Evolutionary conservation across 2,797 vertebrate species (phyloP), one percentile per base, ranked within the genome.

Genomic region (Adelosebastes latens): DNA sequence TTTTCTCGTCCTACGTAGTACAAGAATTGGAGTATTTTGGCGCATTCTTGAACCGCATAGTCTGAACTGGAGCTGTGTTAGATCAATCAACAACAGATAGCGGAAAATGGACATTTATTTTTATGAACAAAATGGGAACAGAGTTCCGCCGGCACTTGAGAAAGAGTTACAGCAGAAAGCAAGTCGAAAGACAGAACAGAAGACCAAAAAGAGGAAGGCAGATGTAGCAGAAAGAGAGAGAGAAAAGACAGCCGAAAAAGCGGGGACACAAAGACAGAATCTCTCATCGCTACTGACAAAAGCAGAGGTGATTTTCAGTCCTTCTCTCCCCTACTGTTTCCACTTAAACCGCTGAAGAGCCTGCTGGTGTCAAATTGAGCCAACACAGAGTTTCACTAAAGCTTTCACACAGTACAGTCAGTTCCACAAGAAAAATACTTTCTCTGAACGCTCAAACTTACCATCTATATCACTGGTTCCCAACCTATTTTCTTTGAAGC

Each of bases 321-420:
- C 63, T 60, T 71, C 53, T 87, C 72, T 85, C 52, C 16, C 77
- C 74, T 77, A 81, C 82, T 86, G 75, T 83, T 82, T 91, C 81
- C 80, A 82, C 80, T 84, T 83, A 71, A 83, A 94, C 92, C 91
- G 39, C 91, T 90, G 70, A 61, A 66, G 82, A 87, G 75, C 81
- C 76, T 82, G 71, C 71, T 81, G 75, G 80, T 89, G 85, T 88
- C 86, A 66, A 63, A 84, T 76, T 62, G 77, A 92, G 91, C 91
- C 92, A 88, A 80, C 87, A 69, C 87, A 69, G 72, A 65, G 83
- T 84, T 86, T 90, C 81, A 90, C 80, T 74, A 74, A 81, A 90
- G 60, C 65, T 56, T 87, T 86, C 77, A 74, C 85, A 75, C 70
- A 66, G 42, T 49, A 46, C 75, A 74, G 62, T 64, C 77, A 8